Percentiles rank a stretch among this genome's conserved stretches.
These are phyloP conservation scores for Rhopalosiphum maidis DNA, from an alignment of 1,140 invertebrate genomes.

Conservation along the genomic window DNA sequence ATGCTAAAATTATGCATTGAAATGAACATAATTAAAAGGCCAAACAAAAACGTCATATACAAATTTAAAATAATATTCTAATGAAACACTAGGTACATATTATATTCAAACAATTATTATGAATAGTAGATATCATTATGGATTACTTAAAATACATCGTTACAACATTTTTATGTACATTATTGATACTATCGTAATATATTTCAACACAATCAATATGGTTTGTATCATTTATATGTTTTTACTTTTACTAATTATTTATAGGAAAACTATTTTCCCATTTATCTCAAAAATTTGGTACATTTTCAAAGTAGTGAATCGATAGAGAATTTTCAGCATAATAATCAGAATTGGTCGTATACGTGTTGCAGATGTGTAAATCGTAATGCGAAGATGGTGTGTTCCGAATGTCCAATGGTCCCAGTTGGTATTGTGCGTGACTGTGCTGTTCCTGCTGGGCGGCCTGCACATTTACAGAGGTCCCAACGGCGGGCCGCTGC, in stretches of 20 bases:
- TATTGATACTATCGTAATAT: background rate
- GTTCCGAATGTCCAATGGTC: constrained; percentile 55
- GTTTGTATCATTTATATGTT: too few species aligned
- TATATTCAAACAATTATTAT: background rate
- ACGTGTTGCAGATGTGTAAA: constrained; percentile 44
- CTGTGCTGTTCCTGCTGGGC: constrained; percentile 42
- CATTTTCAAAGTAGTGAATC: background rate
- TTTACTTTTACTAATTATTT: too few species aligned
- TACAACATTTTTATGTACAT: background rate
- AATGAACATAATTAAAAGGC: background rate
- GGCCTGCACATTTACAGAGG: constrained; percentile 51
- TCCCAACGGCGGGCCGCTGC: background rate
- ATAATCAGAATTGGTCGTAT: background rate
- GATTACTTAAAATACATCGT: background rate
- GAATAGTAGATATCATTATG: background rate
- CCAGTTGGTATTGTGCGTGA: constrained; percentile 44
- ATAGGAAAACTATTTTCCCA: too few species aligned
- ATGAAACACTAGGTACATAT: background rate
- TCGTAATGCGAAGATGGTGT: constrained; percentile 57
- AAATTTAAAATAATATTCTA: background rate
- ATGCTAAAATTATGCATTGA: background rate
- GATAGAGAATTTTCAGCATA: background rate
- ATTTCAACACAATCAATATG: too few species aligned
- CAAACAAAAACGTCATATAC: background rate
- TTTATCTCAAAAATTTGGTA: background rate